phyloP scores from a whole-genome alignment of 2,113 vertebrate species.

The Eulemur rufifrons region DNA sequence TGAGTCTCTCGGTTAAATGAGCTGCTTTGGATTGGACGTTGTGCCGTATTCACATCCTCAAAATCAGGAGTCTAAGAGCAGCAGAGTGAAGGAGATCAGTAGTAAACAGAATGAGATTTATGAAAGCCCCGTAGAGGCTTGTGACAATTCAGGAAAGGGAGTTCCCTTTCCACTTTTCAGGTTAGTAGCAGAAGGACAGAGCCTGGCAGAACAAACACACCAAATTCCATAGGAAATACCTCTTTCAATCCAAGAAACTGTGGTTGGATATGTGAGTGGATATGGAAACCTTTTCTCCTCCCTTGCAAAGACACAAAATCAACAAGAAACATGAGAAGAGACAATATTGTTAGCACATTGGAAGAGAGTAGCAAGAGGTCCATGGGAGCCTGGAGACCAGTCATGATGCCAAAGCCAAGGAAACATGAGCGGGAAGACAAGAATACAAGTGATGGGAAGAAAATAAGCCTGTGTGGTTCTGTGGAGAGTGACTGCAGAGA shows the following conservation, averaged over 20 bases:
- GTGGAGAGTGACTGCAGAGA: background rate
- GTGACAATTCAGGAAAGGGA: background rate
- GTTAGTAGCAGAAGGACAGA: background rate
- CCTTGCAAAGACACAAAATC: slow-evolving; percentile 33
- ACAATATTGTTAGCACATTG: slow-evolving; percentile 35
- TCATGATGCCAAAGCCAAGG: background rate
- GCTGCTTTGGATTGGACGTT: background rate
- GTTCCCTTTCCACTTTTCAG: background rate
- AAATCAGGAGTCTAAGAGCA: background rate
- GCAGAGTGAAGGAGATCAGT: background rate
- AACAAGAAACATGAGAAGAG: slow-evolving; percentile 51
- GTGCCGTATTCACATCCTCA: background rate
- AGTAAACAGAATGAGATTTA: background rate
- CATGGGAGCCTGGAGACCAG: background rate
- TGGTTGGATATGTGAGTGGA: slow-evolving; percentile 3
- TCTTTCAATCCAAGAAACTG: slow-evolving; percentile 21
- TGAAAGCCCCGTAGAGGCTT: rapidly evolving
- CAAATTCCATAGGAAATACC: slow-evolving; percentile 21
- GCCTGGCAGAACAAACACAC: background rate
- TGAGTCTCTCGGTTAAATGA: background rate
- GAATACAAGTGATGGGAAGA: background rate
- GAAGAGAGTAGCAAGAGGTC: background rate
- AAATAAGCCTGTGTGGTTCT: background rate
- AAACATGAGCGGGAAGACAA: background rate
- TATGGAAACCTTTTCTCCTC: background rate